These are phyloP conservation scores for Pocillopora verrucosa DNA, from an alignment of 64 coral and sea anemone species.

Conservation along the genomic window DNA sequence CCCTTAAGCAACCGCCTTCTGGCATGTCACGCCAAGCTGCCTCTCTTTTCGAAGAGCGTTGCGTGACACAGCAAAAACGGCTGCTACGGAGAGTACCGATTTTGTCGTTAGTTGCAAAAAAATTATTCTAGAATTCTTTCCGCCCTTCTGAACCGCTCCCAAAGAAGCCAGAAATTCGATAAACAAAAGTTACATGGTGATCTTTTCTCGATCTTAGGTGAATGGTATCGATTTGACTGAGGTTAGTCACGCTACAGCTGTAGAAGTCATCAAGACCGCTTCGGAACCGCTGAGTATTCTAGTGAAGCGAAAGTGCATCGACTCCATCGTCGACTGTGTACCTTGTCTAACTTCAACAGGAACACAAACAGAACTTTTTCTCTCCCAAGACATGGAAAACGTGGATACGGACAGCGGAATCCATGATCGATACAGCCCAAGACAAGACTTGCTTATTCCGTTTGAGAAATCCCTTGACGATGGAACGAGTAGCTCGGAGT, in stretches of 20 bases:
- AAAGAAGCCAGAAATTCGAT: too few relatives aligned
- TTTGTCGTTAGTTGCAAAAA: too few relatives aligned
- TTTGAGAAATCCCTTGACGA: slow-evolving; percentile 87
- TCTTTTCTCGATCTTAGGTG: slow-evolving; percentile 48
- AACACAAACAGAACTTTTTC: slow-evolving; percentile 80
- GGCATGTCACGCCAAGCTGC: too few relatives aligned
- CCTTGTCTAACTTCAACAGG: slow-evolving; percentile 69
- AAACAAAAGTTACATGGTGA: not conserved
- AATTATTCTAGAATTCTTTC: too few relatives aligned
- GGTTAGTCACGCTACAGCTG: slow-evolving; percentile 85
- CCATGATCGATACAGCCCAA: slow-evolving; percentile 85
- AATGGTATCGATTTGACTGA: slow-evolving; percentile 84
- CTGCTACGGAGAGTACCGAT: too few relatives aligned
- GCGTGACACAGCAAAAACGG: too few relatives aligned
- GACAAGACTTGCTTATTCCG: slow-evolving; percentile 74
- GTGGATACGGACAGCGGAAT: slow-evolving; percentile 85
- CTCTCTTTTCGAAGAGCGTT: too few relatives aligned
- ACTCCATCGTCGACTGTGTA: slow-evolving; percentile 61
- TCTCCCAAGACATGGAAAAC: slow-evolving; percentile 57
- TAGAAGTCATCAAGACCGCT: slow-evolving; percentile 89
- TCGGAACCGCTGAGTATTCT: slow-evolving; percentile 73
- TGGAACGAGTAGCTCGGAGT: slow-evolving; percentile 91
- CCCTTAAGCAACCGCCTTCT: too few relatives aligned
- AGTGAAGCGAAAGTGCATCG: slow-evolving; percentile 72
- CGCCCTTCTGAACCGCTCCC: too few relatives aligned